Evolutionary conservation across 2,797 vertebrate species (phyloP), one percentile per base, ranked within the genome.

Genomic region (Fratercula arctica): DNA sequence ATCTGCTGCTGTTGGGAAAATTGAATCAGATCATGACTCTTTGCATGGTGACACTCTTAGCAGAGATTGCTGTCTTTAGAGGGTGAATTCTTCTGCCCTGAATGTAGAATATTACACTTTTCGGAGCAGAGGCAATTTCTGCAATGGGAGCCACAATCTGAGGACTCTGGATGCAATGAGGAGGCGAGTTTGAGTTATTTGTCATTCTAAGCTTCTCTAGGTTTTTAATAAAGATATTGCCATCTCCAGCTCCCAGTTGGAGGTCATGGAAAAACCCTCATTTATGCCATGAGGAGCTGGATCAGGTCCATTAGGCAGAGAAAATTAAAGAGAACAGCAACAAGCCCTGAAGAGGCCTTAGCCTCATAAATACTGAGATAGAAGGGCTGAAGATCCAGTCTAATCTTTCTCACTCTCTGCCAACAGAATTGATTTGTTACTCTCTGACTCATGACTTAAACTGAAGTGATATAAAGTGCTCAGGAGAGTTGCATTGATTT

Each of bases 251-350:
- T 92, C 57, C 73, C 92, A 85, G 64, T 41, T 92, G 69, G 92
- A 94, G 73, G 90, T 94, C 94, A 91, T 39, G 43, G 41, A 95
- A 96, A 95, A 90, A 29, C 33, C 68, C 33, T 92, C 66, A 75
- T 87, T 95, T 93, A 81, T 0, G 1, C 73, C 89, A 93, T 90
- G 50, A 85, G 76, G 78, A 89, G 50, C 82, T 87, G 79, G 90
- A 96, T 93, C 68, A 84, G 90, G 87, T 97, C 94, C 89, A 95
- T 96, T 92, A 96, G n/a, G 89, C 95, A 96, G 76, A 70, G 85
- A 97, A 95, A 95, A 95, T 94, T 83, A 95, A 96, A 92, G 88
- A 96, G 93, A 96, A 89, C 81, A 94, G 79, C 81, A 91, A 75
- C 64, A 91, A 96, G 75, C 86, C 90, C 93, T 90, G 89, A 95